Evolutionary conservation across 2,113 vertebrate species (phyloP), one percentile per base, ranked within the genome.

Genomic region (Mystacornis crossleyi): DNA sequence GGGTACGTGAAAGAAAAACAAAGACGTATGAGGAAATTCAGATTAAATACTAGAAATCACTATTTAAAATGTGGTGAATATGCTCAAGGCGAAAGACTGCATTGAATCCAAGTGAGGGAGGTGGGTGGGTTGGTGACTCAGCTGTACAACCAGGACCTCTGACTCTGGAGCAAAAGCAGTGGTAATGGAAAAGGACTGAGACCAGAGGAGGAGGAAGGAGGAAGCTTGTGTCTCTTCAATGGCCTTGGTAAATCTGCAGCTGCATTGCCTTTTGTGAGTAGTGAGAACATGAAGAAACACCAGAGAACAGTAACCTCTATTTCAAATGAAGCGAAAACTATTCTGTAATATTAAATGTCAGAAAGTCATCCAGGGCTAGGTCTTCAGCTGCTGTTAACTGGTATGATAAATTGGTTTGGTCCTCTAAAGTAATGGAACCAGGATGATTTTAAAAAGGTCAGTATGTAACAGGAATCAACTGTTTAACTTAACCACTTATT

Each of bases 31-130:
- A 82, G 53, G 14, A 82, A 73, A 70, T 70, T 58, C 18, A 51
- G 10, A 70, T 60, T 50, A 65, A 77, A 86, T 47, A 12, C 10
- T 38, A 61, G 16, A 82, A 71, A 83, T 62, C 43, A 8, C n/a
- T 31, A 9, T 26, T 70, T 45, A 75, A 70, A 75, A 55, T 15
- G 8, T 48, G 18, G 19, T 61, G 15, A 45, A 50, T 50, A 33
- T 65, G 64, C 36, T 61, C 5, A 65, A 50, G 38, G 6, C 6
- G 20, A 78, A 25, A 66, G 18, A 33, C 20, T 81, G 36, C 3
- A 5, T 53, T 47, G 45, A 48, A 47, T 57, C 23, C 1, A 6
- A 24, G 15, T 0, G 0, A 51, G 15, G 17, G 14, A 65, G 4
- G 11, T 61, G 36, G 13, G 7, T 51, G 50, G 5, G 3, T 26